Base-by-base conservation (phyloP, 2,888 invertebrate genomes). In the Mythimna impura region DNA sequence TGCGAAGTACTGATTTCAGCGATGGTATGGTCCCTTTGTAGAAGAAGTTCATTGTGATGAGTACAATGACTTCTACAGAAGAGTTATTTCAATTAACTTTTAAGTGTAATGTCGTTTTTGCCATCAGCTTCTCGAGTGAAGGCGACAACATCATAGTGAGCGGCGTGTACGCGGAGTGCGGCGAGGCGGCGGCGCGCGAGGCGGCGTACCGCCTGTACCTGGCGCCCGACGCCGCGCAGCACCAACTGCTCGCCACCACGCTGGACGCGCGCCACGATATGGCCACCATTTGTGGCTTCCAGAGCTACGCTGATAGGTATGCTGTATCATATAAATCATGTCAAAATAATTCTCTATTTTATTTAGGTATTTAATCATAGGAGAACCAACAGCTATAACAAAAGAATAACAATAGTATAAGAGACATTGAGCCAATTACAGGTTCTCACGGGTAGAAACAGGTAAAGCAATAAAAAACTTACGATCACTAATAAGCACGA, bases 271-370 rank as follows among this genome's bases (percentile, higher is more conserved):
- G 99, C 22, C 97, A 98, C 88, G 96, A 98, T 76, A 96, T 99
- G 87, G 99, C 99, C 0, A 94, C 97, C 70, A 96, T 98, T 17
- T 99, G 99, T 90, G 99, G 99, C 3, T 99, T 99, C 94, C 94
- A 97, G 22, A 97, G 98, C 0, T 99, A 98, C 88, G 98, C 98
- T 0, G 98, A 99, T 90, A 97, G 99, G 97, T 97, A 64, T n/a
- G 43, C 17, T 22, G 9, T 43, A 17, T 9, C 3, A 0, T 47
- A 25, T 14, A 47, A 47, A 17, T 47, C 12, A 43, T 43, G 12
- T 14, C 2, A 10, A 10, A 40, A 43, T 43, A 43, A 43, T 3
- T 43, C 2, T 43, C 25, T 25, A 25, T 25, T 25, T 25, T 25
- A 25, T 25, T 25, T 25, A 25, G n/a, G n/a, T n/a, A n/a, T 1